These are phyloP conservation scores for Protophormia terraenovae DNA, from an alignment of 2,888 invertebrate genomes.

Conservation along the genomic window DNA sequence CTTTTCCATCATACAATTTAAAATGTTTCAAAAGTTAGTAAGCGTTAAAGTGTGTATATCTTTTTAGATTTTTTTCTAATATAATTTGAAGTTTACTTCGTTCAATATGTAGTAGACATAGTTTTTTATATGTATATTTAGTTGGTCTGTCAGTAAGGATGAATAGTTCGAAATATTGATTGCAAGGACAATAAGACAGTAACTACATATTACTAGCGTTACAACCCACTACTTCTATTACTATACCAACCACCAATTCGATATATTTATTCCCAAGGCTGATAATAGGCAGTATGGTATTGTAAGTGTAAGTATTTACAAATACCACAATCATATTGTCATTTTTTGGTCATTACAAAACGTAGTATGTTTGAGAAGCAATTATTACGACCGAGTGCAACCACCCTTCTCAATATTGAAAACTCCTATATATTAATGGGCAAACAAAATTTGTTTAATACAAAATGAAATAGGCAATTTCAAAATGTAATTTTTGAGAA, in stretches of 20 bases:
- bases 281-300: background rate
- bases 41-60: background rate
- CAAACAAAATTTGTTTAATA: background rate
- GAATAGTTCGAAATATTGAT: conserved; percentile 15
- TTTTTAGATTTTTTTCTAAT: background rate
- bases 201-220: background rate
- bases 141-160: background rate
- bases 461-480: background rate
- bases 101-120: background rate
- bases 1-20: background rate
- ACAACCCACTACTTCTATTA: background rate
- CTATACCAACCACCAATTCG: background rate
- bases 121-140: background rate
- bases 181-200: conserved; percentile 8
- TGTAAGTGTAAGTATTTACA: conserved; percentile 26
- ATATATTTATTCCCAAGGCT: conserved; percentile 12
- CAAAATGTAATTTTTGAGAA: background rate
- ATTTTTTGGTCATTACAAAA: conserved; percentile 14
- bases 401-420: background rate
- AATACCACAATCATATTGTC: conserved; percentile 36
- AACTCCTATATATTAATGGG: background rate
- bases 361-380: conserved; percentile 7
- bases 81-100: background rate
- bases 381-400: conserved; percentile 17
- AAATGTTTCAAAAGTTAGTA: background rate